Evolutionary conservation across 2,888 invertebrate genomes (phyloP).

Genomic region (Drosophila borealis): DNA sequence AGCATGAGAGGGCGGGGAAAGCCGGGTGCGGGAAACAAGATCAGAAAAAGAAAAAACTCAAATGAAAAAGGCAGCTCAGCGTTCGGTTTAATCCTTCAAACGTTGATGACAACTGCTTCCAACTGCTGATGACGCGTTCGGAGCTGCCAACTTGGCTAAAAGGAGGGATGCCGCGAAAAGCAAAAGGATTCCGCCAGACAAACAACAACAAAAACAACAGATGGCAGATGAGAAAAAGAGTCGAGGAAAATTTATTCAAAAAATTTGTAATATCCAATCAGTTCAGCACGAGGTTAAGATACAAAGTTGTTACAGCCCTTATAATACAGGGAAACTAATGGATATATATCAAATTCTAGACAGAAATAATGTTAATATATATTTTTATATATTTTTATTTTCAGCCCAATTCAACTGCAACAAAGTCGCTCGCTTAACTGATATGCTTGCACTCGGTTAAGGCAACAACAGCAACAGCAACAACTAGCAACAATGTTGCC

Average conservation of each 20-base stretch:
- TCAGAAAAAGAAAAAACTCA: background rate
- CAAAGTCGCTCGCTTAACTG: slow-evolving; percentile 6
- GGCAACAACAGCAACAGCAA: slow-evolving; percentile 1
- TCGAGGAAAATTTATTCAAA: background rate
- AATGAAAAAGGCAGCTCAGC: slow-evolving; percentile 29
- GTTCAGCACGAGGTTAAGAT: too few species aligned
- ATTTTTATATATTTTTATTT: too few species aligned
- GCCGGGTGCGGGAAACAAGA: background rate
- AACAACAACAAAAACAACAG: background rate
- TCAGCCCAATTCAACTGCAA: too few species aligned
- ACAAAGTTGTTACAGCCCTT: too few species aligned
- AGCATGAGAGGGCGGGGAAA: background rate
- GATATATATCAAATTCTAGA: too few species aligned
- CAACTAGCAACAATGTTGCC: slow-evolving; percentile 23
- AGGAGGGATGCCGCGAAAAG: background rate
- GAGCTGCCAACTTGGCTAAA: background rate
- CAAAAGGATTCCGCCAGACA: slow-evolving; percentile 16
- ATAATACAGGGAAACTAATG: too few species aligned
- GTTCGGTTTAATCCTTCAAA: slow-evolving; percentile 52
- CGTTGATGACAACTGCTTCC: slow-evolving; percentile 38
- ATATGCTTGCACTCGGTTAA: slow-evolving; percentile 8
- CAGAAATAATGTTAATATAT: too few species aligned
- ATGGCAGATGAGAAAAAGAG: background rate
- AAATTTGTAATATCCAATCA: background rate
- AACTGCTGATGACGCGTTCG: slow-evolving; percentile 5